A percentile compares a stretch with the other conserved stretches of the same genome.
Conservation (phyloP, 2,797 vertebrate genomes). For the Graptemys geographica region DNA sequence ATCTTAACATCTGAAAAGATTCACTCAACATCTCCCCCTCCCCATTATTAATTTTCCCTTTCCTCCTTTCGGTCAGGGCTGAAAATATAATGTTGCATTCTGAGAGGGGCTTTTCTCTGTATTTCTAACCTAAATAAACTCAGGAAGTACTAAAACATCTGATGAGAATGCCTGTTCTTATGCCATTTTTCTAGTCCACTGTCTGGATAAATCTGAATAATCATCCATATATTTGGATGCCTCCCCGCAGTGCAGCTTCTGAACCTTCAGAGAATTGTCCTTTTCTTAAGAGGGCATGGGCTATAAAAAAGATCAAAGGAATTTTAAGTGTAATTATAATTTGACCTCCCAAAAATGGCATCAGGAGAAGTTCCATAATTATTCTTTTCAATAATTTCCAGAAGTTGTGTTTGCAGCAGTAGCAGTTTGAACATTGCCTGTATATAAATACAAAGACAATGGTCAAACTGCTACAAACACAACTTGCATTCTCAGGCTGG, state of each 20-base stretch:
- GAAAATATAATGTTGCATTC: not conserved
- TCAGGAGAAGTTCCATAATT: not conserved
- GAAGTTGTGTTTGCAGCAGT: not conserved
- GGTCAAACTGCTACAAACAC: no score
- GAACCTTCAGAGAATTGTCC: not conserved
- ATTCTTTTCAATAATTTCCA: not conserved
- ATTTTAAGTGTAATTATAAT: not conserved
- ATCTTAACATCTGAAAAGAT: not conserved
- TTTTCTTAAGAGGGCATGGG: not conserved
- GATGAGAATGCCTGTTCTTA: not conserved
- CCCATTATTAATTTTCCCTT: not conserved
- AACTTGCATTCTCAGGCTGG: no score
- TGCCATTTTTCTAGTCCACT: slow-evolving; percentile 11
- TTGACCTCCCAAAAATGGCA: not conserved
- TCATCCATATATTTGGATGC: slow-evolving; percentile 10
- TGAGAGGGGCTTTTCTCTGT: not conserved
- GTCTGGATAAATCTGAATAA: not conserved
- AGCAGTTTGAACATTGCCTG: no score
- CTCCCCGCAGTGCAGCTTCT: not conserved
- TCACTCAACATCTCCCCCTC: rapidly evolving
- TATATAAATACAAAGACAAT: no score
- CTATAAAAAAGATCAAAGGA: no score
- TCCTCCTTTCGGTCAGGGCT: not conserved
- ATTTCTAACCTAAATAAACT: slow-evolving; percentile 22
- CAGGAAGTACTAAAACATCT: not conserved